Evolutionary conservation across 2,113 vertebrate species (phyloP).

Genomic region (Notiomystis cincta): DNA sequence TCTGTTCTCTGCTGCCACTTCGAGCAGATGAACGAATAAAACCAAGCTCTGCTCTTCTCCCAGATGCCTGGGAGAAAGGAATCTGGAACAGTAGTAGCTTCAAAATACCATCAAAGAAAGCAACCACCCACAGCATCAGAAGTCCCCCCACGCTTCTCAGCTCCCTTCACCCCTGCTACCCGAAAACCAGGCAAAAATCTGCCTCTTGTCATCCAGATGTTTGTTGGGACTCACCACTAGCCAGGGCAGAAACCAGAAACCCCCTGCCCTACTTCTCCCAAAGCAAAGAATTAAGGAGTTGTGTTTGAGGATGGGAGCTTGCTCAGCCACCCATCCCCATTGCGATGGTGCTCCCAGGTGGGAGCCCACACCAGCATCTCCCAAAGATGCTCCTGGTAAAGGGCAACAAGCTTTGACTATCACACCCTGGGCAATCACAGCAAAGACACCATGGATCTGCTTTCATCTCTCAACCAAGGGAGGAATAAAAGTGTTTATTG

Average conservation of each 20-base stretch:
- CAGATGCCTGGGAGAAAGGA: conserved; percentile 30
- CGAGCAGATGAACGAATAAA: conserved; percentile 48
- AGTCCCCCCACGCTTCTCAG: not conserved
- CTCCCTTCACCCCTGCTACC: not conserved
- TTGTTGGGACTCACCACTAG: not conserved
- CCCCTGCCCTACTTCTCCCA: not conserved
- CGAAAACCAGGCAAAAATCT: not conserved
- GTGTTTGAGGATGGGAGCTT: not conserved
- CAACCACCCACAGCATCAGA: not conserved
- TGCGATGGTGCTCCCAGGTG: rapidly evolving
- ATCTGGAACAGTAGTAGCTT: conserved; percentile 46
- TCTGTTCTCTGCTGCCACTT: conserved; percentile 26
- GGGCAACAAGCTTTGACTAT: not conserved
- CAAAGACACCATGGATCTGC: rapidly evolving
- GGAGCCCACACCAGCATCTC: not conserved
- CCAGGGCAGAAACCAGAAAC: not conserved
- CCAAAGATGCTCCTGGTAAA: not conserved
- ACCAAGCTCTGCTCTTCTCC: conserved; percentile 7
- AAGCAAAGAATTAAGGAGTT: not conserved
- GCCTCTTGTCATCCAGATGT: not conserved
- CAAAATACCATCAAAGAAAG: conserved; percentile 9
- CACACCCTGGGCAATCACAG: not conserved
- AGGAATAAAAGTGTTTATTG: not conserved
- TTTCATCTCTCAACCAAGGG: not conserved
- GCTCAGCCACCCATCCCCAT: not conserved